Base-by-base conservation (phyloP, 2,888 invertebrate species). In the Sympetrum striolatum region DNA sequence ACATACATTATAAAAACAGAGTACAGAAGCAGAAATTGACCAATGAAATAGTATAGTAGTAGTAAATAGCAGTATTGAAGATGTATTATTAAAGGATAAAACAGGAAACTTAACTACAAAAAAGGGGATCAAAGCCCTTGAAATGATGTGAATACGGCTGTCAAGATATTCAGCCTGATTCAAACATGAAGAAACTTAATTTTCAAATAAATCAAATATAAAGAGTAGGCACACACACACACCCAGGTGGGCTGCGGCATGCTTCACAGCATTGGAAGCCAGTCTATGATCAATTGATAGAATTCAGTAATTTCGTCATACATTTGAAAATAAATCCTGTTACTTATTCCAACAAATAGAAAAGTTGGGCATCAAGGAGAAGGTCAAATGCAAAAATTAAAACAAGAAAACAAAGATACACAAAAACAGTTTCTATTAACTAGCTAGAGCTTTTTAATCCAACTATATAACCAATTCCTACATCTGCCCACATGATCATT, bases 1-100 rank as follows among this genome's bases (percentile, higher is more conserved):
- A 86, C 86, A 86, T 86, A 86, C 86, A 86, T 86, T 86, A 86
- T 86, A 58, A 86, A 86, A 86, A 86, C 86, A 86, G 86, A 86
- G 86, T 86, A 86, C 86, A 86, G 86, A 86, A 86, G 86, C 86
- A 86, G 86, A 86, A 86, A 82, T 64, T 86, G 86, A 86, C 86
- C 86, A 86, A 86, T 86, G 86, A 86, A 86, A 48, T 86, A 86
- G 86, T 86, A 86, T 86, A 86, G 86, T 86, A 37, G 86, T 86
- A 64, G 86, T 86, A 86, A 86, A 86, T 86, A 86, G 86, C 86
- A 86, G 86, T 86, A 86, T 86, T 86, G 60, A 86, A 86, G 86
- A 86, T 86, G 58, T 86, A 86, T 86, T 60, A 86, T 60, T 35
- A 37, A 86, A 60, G 60, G 37, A 60, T 37, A 86, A 86, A 86